Evolutionary conservation across 2,797 vertebrate genomes (phyloP).

Genomic region (Denticeps clupeoides): DNA sequence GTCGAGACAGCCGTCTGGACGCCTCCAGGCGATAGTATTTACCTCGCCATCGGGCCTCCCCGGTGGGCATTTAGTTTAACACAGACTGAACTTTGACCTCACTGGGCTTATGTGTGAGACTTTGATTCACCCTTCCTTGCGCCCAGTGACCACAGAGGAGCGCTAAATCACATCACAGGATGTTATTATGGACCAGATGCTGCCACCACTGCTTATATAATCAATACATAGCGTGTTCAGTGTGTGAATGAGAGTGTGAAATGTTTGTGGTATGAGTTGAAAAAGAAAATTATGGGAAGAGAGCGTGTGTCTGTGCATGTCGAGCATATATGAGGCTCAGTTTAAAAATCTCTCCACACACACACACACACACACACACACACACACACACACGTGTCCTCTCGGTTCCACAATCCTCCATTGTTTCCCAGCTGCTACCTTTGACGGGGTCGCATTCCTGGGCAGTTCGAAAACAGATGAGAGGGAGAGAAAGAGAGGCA

Average conservation of each 20-base stretch:
- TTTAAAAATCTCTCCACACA: too few species aligned
- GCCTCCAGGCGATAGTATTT: too few species aligned
- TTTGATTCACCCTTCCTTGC: too few species aligned
- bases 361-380: constrained; percentile 15
- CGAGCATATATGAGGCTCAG: constrained; percentile 6
- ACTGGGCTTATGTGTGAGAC: constrained; percentile 10
- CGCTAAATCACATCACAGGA: background rate
- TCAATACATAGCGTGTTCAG: background rate
- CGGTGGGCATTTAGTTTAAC: too few species aligned
- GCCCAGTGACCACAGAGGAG: background rate
- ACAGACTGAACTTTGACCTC: too few species aligned
- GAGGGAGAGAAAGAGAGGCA: constrained; percentile 27
- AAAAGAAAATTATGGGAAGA: too few species aligned
- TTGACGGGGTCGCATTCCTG: constrained; percentile 72
- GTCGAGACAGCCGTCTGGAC: too few species aligned
- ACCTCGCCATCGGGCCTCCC: too few species aligned
- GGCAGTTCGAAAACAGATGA: constrained; percentile 62
- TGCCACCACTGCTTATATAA: background rate
- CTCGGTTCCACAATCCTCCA: constrained; percentile 55
- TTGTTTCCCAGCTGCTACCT: constrained; percentile 70
- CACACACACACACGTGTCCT: background rate
- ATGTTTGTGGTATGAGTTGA: background rate
- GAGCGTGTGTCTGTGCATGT: background rate
- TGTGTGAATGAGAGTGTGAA: constrained; percentile 9
- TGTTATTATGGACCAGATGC: background rate